Conservation (phyloP, 2,797 vertebrate genomes). For the Sternotherus odoratus region DNA sequence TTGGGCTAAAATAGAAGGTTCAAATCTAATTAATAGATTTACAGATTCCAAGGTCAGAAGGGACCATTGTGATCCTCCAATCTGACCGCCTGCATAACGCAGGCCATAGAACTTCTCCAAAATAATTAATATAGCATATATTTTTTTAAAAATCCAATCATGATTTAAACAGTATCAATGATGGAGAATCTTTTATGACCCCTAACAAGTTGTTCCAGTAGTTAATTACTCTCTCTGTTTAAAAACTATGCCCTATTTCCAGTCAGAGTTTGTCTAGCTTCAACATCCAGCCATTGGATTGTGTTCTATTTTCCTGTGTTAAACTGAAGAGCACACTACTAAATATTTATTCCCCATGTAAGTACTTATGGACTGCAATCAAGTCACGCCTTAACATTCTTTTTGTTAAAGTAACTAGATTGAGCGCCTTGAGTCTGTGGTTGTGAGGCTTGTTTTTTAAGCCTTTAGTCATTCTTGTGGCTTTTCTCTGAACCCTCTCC, state of each 20-base stretch:
- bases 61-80: not conserved
- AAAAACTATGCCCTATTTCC: not conserved
- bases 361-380: not conserved
- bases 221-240: not conserved
- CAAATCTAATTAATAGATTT: not conserved
- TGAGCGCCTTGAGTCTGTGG: not conserved
- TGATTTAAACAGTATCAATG: not conserved
- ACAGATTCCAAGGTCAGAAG: not conserved
- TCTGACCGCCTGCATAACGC: not conserved
- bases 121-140: not conserved
- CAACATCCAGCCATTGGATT: not conserved
- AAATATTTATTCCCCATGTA: not conserved
- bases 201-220: not conserved
- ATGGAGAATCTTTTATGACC: not conserved
- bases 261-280: not conserved
- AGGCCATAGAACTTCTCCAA: not conserved
- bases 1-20: not conserved
- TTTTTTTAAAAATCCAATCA: not conserved
- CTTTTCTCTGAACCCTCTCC: not conserved
- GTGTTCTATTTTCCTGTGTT: not conserved
- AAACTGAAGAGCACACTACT: not conserved
- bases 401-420: not conserved
- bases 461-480: not conserved
- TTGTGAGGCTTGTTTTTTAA: not conserved
- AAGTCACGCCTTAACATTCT: not conserved